A percentile compares a stretch with the other conserved stretches of the same genome.
Conservation (phyloP, 2,113 vertebrate genomes). For the Gymnobelideus leadbeateri region DNA sequence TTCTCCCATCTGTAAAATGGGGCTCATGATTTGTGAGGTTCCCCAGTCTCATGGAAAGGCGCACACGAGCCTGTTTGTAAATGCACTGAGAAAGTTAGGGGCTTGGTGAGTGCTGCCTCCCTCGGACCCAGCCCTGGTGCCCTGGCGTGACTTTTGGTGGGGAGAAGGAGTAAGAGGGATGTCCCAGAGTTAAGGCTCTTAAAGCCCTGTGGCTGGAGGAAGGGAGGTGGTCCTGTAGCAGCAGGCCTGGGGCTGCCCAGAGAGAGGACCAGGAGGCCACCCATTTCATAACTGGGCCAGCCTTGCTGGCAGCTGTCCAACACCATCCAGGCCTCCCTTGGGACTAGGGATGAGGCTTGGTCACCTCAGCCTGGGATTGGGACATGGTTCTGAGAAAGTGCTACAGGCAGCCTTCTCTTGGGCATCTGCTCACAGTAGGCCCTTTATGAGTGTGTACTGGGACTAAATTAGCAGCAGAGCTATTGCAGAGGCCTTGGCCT, state of each 20-base stretch:
- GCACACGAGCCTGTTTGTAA: background rate
- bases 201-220: background rate
- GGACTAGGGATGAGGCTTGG: no score
- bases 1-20: background rate
- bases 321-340: no score
- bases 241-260: no score
- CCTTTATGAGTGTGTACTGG: background rate
- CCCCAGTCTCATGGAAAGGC: no score
- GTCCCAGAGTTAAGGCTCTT: background rate
- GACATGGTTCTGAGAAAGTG: no score
- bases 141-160: background rate
- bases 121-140: background rate
- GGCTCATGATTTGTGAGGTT: background rate
- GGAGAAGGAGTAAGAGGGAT: no score
- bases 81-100: background rate
- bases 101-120: background rate
- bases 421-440: background rate
- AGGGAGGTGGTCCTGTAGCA: no score
- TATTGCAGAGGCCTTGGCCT: background rate
- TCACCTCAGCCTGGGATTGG: no score
- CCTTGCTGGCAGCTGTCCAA: background rate
- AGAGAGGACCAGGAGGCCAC: no score
- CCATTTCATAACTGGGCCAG: background rate
- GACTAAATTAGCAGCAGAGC: background rate
- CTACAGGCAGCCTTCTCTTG: background rate